Conservation (phyloP, 2,113 vertebrate species). For the Dipodomys merriami region DNA sequence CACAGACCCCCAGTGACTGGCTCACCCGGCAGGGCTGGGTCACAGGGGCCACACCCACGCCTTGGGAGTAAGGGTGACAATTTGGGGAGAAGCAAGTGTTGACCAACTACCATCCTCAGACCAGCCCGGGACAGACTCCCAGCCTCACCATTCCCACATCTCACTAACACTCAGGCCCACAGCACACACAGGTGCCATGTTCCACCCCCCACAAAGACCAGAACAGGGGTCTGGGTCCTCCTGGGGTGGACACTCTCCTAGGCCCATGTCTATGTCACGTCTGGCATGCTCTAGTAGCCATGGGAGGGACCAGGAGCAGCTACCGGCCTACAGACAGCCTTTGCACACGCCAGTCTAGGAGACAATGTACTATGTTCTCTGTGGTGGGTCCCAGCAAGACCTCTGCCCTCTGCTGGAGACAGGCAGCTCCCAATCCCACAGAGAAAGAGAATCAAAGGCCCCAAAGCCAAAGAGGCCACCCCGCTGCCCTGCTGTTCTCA, state of each 20-base stretch:
- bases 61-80: neutral
- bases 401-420: neutral
- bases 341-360: neutral
- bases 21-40: neutral
- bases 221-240: too few species aligned
- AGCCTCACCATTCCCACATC: neutral
- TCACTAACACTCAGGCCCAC: neutral
- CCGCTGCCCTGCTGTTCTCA: neutral
- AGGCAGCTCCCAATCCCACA: neutral
- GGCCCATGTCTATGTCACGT: neutral
- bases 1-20: neutral
- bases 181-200: neutral
- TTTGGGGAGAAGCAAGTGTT: neutral
- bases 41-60: neutral
- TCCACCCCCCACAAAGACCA: neutral
- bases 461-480: neutral
- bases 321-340: neutral
- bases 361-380: fast-evolving
- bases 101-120: too few species aligned
- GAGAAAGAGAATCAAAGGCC: neutral
- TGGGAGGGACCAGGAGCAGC: neutral
- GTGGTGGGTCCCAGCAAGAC: neutral
- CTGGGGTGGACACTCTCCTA: neutral
- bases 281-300: neutral
- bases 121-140: neutral